Conservation (phyloP, 1,140 invertebrate genomes). For the Teleogryllus occipitalis region DNA sequence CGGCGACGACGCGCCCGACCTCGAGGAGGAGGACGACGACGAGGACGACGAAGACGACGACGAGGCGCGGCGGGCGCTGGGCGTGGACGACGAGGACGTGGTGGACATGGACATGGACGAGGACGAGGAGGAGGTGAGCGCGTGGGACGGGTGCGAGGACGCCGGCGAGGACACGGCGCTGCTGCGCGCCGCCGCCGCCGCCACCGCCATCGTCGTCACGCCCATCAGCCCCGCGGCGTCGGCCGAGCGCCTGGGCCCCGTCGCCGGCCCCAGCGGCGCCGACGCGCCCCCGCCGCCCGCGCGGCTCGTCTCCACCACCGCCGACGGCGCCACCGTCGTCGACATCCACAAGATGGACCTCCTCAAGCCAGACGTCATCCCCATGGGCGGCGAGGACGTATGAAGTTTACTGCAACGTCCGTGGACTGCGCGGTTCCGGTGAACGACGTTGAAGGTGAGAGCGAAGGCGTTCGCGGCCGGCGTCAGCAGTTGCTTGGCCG, state of each 20-base stretch:
- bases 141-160: constrained; percentile 11
- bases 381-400: constrained; percentile 5
- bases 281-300: background rate
- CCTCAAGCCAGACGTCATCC: constrained; percentile 13
- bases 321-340: background rate
- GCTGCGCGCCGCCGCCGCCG: constrained; percentile 9
- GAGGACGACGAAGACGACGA: background rate
- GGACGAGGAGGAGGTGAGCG: background rate
- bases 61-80: background rate
- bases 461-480: too few relatives aligned
- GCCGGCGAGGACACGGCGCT: constrained; percentile 5
- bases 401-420: constrained; percentile 7
- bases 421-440: background rate
- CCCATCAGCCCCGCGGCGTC: constrained; percentile 8
- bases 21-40: background rate
- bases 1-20: too few relatives aligned
- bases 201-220: constrained; percentile 16
- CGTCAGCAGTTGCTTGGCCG: too few relatives aligned
- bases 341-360: constrained; percentile 14
- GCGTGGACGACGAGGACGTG: background rate
- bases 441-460: background rate
- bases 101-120: background rate
- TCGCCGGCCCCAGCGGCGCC: background rate
- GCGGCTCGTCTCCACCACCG: background rate
- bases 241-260: background rate